Evolutionary conservation across 2,797 vertebrate species (phyloP).

Genomic region (Spizella passerina): DNA sequence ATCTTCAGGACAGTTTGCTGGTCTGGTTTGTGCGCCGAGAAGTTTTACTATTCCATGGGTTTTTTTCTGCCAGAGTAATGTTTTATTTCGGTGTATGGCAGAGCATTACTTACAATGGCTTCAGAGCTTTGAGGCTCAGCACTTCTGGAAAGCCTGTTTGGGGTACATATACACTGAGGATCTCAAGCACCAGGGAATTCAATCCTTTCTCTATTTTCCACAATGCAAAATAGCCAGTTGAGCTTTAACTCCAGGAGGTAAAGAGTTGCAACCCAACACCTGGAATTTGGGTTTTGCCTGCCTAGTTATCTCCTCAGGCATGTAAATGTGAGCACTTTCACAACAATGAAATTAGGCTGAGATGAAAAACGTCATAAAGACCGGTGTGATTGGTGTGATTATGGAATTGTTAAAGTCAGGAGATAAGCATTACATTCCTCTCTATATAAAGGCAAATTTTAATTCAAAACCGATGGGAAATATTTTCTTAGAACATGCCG

Average conservation of each 20-base stretch:
- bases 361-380: not conserved
- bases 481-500: not conserved
- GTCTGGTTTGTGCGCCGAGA: not conserved
- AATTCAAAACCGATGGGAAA: accelerated
- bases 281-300: not conserved
- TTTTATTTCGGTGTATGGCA: not conserved
- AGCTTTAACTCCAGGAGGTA: not conserved
- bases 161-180: not conserved
- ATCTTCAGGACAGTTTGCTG: not conserved
- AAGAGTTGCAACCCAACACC: not conserved
- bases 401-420: not conserved
- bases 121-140: not conserved
- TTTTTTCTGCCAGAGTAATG: not conserved
- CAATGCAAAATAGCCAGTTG: not conserved
- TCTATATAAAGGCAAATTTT: not conserved
- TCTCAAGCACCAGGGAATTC: not conserved
- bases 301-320: not conserved
- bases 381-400: not conserved
- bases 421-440: not conserved
- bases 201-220: not conserved
- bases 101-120: not conserved
- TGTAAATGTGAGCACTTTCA: not conserved
- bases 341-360: not conserved
- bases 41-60: not conserved
- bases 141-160: not conserved